These are phyloP conservation scores for Helobdella robusta DNA, from an alignment of 2,888 invertebrate genomes.

Conservation along the genomic window DNA sequence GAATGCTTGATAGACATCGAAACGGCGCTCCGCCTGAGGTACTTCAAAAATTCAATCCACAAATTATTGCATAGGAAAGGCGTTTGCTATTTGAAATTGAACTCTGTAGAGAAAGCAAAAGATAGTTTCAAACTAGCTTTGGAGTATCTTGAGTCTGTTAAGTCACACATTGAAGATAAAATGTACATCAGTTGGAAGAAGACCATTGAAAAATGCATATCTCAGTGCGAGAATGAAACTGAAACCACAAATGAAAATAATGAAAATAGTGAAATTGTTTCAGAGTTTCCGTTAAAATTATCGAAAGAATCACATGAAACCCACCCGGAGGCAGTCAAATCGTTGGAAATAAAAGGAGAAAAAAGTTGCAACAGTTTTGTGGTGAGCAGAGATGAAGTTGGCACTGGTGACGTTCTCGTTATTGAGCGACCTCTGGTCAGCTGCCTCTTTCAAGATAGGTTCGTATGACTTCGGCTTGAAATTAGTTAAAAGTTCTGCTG, in stretches of 20 bases:
- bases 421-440: slow-evolving; percentile 71
- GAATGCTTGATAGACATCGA: slow-evolving; percentile 42
- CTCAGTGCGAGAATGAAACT: neutral
- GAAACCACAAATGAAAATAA: neutral
- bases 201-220: slow-evolving; percentile 27
- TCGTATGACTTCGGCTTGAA: neutral
- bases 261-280: neutral
- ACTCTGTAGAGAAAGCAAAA: slow-evolving; percentile 49
- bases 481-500: neutral
- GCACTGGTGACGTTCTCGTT: slow-evolving; percentile 64
- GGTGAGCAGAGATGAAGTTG: slow-evolving; percentile 40
- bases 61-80: slow-evolving; percentile 62
- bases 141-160: slow-evolving; percentile 26
- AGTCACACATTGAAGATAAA: slow-evolving; percentile 33
- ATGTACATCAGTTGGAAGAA: slow-evolving; percentile 24
- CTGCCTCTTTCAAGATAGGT: slow-evolving; percentile 55
- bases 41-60: slow-evolving; percentile 57
- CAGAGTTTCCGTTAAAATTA: neutral
- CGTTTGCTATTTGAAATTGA: slow-evolving; percentile 58
- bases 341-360: slow-evolving; percentile 2
- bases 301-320: neutral
- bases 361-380: neutral
- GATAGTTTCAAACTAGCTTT: slow-evolving; percentile 39
- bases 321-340: neutral
- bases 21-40: slow-evolving; percentile 52